Evolutionary conservation across 2,888 invertebrate genomes (phyloP).

Genomic region (Sympetrum striolatum): DNA sequence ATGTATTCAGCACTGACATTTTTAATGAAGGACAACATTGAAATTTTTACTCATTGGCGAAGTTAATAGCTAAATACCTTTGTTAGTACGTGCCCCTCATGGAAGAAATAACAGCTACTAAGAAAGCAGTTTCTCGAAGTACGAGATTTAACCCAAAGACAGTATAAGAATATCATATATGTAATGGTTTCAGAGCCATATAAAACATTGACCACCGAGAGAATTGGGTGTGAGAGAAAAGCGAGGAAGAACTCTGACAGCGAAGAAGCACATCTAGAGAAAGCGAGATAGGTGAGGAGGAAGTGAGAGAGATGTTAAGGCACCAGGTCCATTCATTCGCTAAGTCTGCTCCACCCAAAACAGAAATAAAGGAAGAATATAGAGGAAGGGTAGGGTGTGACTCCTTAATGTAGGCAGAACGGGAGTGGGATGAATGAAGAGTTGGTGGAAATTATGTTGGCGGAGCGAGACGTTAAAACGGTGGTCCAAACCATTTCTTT

Average conservation of each 20-base stretch:
- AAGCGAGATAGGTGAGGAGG: background rate
- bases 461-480: background rate
- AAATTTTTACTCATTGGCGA: too few relatives aligned
- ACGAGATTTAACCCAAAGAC: too few relatives aligned
- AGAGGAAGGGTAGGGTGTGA: background rate
- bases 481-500: background rate
- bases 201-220: background rate
- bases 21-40: too few relatives aligned
- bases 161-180: too few relatives aligned
- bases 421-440: background rate
- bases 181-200: too few relatives aligned
- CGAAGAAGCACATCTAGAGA: background rate
- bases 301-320: background rate
- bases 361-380: background rate
- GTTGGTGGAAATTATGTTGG: background rate
- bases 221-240: too few relatives aligned
- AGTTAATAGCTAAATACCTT: too few relatives aligned
- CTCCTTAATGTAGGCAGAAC: background rate
- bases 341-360: background rate
- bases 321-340: background rate
- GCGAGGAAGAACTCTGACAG: too few relatives aligned
- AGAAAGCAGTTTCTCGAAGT: too few relatives aligned
- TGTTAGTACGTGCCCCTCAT: too few relatives aligned
- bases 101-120: too few relatives aligned
- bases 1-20: too few relatives aligned